Evolutionary conservation across 2,888 invertebrate genomes (phyloP), one percentile per base, ranked within the genome.

Genomic region (Diaphora mendica): DNA sequence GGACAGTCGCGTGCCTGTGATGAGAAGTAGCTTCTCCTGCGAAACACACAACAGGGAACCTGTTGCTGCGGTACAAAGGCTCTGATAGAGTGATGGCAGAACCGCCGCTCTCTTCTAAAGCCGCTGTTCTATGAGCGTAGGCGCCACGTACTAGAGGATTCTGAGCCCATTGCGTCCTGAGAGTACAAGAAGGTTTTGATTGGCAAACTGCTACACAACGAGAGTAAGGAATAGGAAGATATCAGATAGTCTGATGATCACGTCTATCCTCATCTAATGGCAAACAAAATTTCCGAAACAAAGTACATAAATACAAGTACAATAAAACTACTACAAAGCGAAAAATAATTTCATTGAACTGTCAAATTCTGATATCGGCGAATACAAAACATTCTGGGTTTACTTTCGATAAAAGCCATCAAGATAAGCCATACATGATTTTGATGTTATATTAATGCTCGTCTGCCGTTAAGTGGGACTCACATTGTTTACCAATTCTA

Each of bases 1-100:
- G 97, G 0, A 97, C 97, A 0, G 97, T 96, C 0, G 96, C 96
- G 87, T 96, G 97, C 85, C 95, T 96, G 81, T 96, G 96, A 68
- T 96, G 96, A 26, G 97, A 97, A 0, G 97, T 96, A 0, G 97
- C 97, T 88, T 97, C 97, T 0, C 97, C 97, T 2, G 97, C 97
- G 85, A 97, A 97, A 79, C 97, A 96, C 0, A 97, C 89, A 0
- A 96, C 90, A 48, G 97, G 96, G 70, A 91, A 91, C 0, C 82
- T 78, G 55, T 89, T 87, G 0, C 90, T 91, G 48, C 90, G 87
- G 79, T 87, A 90, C 0, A 97, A 79, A 0, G 97, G 97, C 62
- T 94, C 91, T 68, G 96, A 96, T n/a, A 97, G 89, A 23, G 93
- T 92, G 68, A 91, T 86, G 2, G 96, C 96, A 55, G 96, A 92